Evolutionary conservation across 2,113 vertebrate genomes (phyloP), one percentile per base, ranked within the genome.

Genomic region (Furnarius figulus): DNA sequence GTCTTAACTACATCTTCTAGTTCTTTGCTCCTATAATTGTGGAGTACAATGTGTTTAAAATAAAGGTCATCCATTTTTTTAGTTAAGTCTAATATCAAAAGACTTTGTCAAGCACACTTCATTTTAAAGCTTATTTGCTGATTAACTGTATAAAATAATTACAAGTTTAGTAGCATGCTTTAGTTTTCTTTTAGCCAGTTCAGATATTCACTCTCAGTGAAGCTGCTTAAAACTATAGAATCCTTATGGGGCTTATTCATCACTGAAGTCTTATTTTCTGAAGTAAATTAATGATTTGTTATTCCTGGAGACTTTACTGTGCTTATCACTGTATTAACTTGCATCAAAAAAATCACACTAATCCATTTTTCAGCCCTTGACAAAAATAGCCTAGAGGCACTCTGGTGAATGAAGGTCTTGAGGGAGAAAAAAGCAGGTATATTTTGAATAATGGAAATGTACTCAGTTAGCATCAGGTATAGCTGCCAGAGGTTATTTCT

Each of bases 271-370:
- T 97, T 97, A 96, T 97, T 97, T 97, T 98, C 94, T 77, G 94
- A 97, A 93, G 87, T 97, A 98, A 98, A 98, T 98, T 97, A 98
- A 98, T 97, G 97, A 97, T 97, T 95, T 98, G 95, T 53, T 98
- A 95, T 97, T 98, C 83, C 90, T 95, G 87, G 83, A 88, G 96
- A 97, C 68, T 98, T 98, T 96, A 93, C 83, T 93, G 61, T 96
- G 91, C 96, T 98, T 98, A 98, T 97, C 97, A 97, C 76, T 95
- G 92, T 97, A 97, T 98, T 98, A 98, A 97, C 95, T 97, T 93
- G 93, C 91, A 98, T 97, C 91, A 97, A 97, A 97, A 79, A 97
- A 96, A 96, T 97, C 91, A 91, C 82, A 89, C 56, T 71, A 89
- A 97, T 91, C 80, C 91, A 97, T 98, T 98, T 98, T 98, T 98